These are phyloP conservation scores for Vespertilio murinus DNA, from an alignment of 2,797 vertebrate species.

Conservation along the genomic window DNA sequence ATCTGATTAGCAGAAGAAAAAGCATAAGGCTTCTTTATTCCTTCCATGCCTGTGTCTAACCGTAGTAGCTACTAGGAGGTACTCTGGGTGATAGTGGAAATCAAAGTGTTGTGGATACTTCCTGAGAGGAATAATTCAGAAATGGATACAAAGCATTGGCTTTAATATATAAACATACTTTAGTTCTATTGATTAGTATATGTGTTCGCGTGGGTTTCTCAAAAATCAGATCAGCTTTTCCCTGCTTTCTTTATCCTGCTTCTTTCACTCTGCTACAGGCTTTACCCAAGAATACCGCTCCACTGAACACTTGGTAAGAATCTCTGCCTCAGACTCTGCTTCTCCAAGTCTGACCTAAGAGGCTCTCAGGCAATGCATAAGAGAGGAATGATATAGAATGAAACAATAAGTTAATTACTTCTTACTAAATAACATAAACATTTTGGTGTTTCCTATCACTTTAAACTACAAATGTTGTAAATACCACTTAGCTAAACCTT, in stretches of 20 bases:
- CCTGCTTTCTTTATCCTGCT: background rate
- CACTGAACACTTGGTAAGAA: background rate
- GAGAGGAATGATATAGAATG: background rate
- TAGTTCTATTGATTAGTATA: background rate
- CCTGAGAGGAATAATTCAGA: background rate
- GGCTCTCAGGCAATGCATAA: background rate
- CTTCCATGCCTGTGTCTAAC: background rate
- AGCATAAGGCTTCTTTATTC: background rate
- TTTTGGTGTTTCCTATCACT: background rate
- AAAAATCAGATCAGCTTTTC: background rate
- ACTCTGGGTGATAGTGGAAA: background rate
- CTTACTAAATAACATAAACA: background rate
- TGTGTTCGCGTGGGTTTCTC: background rate
- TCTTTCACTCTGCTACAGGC: background rate
- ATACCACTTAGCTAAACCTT: background rate
- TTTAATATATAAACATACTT: background rate
- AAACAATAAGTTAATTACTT: constrained; percentile 6
- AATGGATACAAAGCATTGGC: background rate
- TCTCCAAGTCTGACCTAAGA: background rate
- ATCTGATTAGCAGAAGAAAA: background rate
- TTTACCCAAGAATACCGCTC: background rate
- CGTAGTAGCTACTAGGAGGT: background rate
- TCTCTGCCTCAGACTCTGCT: background rate
- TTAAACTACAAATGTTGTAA: background rate
- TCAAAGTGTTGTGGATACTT: background rate